Conservation (phyloP, 2,888 invertebrate genomes). For the Oxytorus armatus region DNA sequence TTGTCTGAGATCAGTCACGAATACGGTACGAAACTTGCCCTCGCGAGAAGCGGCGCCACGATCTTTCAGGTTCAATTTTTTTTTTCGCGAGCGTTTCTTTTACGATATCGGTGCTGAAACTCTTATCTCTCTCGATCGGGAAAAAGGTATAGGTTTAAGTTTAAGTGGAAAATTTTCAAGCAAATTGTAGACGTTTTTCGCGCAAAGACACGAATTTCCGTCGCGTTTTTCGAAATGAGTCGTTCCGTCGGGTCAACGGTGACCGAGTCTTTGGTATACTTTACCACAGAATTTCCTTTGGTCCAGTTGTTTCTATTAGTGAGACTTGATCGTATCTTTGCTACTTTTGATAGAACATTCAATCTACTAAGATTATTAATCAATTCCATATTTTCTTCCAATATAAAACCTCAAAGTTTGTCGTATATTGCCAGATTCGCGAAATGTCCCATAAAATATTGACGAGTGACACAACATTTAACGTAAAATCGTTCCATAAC, state of each 20-base stretch:
- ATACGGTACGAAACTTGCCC: conserved; percentile 62
- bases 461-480: conserved; percentile 22
- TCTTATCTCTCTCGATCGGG: background rate
- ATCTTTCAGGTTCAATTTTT: conserved; percentile 29
- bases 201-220: background rate
- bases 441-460: conserved; percentile 10
- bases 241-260: too few relatives aligned
- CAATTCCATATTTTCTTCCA: background rate
- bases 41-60: conserved; percentile 59
- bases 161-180: background rate
- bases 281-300: too few relatives aligned
- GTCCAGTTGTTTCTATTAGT: too few relatives aligned
- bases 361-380: background rate
- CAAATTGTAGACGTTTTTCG: background rate
- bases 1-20: conserved; percentile 68
- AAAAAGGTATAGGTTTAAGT: background rate
- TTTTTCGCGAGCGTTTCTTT: conserved; percentile 2
- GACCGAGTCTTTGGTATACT: too few relatives aligned
- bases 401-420: background rate
- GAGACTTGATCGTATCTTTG: too few relatives aligned
- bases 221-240: too few relatives aligned
- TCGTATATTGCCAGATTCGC: conserved; percentile 14
- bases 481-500: conserved; percentile 19
- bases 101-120: background rate
- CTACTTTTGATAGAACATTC: background rate